A percentile compares a stretch with the other conserved stretches of the same genome.
These are phyloP conservation scores for Microtus ochrogaster DNA, from an alignment of 2,113 vertebrate genomes.

Conservation along the genomic window DNA sequence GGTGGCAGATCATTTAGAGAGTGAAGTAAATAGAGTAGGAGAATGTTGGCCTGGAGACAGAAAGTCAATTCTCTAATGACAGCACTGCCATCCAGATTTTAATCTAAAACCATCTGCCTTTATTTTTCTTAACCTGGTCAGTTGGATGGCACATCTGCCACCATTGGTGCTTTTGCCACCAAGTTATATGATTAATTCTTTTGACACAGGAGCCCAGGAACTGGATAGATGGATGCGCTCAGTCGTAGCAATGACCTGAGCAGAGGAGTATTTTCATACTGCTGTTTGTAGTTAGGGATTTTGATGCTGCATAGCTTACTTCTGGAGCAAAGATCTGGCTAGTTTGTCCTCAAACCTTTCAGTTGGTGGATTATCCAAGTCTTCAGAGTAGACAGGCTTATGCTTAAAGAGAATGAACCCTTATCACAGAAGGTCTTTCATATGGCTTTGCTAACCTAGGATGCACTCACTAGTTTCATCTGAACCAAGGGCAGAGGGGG, in stretches of 20 bases:
- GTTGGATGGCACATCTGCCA: slow-evolving; percentile 73
- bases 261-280: not conserved
- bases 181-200: slow-evolving; percentile 61
- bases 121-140: slow-evolving; percentile 82
- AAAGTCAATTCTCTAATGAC: slow-evolving; percentile 66
- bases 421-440: not conserved
- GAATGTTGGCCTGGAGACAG: slow-evolving; percentile 70
- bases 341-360: not conserved
- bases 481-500: not conserved
- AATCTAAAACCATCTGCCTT: slow-evolving; percentile 80
- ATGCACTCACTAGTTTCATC: not conserved
- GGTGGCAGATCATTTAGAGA: slow-evolving; percentile 74
- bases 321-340: not conserved
- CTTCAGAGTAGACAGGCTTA: not conserved
- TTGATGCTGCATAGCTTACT: not conserved
- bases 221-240: not conserved
- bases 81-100: slow-evolving; percentile 63
- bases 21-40: slow-evolving; percentile 50
- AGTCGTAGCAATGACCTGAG: not conserved
- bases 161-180: slow-evolving; percentile 50
- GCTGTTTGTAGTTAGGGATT: not conserved
- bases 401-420: not conserved
- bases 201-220: slow-evolving; percentile 10
- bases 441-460: not conserved
- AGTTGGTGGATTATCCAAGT: not conserved